A percentile compares a stretch with the other conserved stretches of the same genome.
phyloP scores from a whole-genome alignment of 2,113 vertebrate genomes.

The Archocentrus centrarchus region DNA sequence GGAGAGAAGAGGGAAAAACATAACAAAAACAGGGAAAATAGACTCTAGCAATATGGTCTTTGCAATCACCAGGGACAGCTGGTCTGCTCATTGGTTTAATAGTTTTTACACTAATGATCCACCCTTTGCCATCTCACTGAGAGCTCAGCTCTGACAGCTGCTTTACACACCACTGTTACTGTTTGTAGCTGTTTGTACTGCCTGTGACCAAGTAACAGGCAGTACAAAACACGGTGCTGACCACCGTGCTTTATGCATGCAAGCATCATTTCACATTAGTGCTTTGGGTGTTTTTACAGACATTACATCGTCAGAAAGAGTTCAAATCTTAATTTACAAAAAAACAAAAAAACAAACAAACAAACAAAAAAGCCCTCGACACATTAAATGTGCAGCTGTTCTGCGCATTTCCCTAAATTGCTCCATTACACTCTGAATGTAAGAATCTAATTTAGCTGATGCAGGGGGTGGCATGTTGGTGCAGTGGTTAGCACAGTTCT shows the following conservation, averaged over 20 bases:
- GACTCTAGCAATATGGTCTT: constrained; percentile 1
- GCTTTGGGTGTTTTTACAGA: background rate
- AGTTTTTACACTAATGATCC: constrained; percentile 42
- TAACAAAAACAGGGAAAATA: background rate
- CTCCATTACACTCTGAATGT: background rate
- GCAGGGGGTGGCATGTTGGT: fast-evolving
- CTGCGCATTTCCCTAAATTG: background rate
- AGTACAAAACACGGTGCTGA: background rate
- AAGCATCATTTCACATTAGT: constrained; percentile 8
- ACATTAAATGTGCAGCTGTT: background rate
- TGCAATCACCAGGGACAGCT: constrained; percentile 40
- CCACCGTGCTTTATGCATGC: background rate
- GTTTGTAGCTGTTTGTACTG: background rate
- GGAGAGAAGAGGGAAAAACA: background rate
- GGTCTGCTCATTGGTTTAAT: constrained; percentile 37
- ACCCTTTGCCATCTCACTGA: constrained; percentile 12
- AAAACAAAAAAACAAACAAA: background rate
- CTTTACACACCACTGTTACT: background rate
- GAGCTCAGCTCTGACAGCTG: constrained; percentile 11
- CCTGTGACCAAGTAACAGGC: background rate
- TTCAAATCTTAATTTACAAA: background rate
- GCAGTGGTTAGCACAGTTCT: background rate
- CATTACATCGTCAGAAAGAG: background rate
- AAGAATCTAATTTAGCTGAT: background rate
- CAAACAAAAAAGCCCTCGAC: background rate